These are phyloP conservation scores for Drosophila meridionalis DNA, from an alignment of 2,888 invertebrate genomes.

Conservation along the genomic window DNA sequence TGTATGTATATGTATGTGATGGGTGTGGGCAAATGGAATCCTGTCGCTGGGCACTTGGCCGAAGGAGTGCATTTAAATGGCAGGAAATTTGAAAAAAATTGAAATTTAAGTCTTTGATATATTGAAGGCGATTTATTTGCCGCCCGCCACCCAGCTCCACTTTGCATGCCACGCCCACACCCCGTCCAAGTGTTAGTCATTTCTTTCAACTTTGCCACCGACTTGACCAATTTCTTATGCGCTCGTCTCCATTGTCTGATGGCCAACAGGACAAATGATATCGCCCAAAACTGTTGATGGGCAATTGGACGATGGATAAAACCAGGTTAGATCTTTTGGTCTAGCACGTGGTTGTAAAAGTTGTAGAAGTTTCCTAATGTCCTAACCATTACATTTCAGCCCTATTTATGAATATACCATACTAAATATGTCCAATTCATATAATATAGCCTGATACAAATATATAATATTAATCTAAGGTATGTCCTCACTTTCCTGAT, in stretches of 20 bases:
- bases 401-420: too few relatives aligned
- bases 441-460: too few relatives aligned
- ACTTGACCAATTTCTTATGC: slow-evolving; percentile 39
- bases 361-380: too few relatives aligned
- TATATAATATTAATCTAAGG: too few relatives aligned
- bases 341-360: too few relatives aligned
- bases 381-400: too few relatives aligned
- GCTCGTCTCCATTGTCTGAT: slow-evolving; percentile 12
- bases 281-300: background rate
- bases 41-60: slow-evolving; percentile 52
- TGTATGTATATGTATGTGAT: background rate
- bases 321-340: too few relatives aligned
- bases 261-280: slow-evolving; percentile 10
- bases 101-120: slow-evolving; percentile 83
- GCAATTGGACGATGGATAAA: background rate
- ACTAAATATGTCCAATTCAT: too few relatives aligned
- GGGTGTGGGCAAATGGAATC: slow-evolving; percentile 20
- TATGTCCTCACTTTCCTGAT: too few relatives aligned
- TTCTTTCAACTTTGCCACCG: slow-evolving; percentile 45
- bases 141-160: slow-evolving; percentile 40
- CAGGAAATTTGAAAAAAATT: slow-evolving; percentile 82
- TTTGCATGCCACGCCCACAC: slow-evolving; percentile 11
- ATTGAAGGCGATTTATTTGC: slow-evolving; percentile 76
- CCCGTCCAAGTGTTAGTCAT: slow-evolving; percentile 36
- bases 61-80: slow-evolving; percentile 80